Base-by-base conservation (phyloP, 2,113 vertebrate genomes). In the Trinectes maculatus region DNA sequence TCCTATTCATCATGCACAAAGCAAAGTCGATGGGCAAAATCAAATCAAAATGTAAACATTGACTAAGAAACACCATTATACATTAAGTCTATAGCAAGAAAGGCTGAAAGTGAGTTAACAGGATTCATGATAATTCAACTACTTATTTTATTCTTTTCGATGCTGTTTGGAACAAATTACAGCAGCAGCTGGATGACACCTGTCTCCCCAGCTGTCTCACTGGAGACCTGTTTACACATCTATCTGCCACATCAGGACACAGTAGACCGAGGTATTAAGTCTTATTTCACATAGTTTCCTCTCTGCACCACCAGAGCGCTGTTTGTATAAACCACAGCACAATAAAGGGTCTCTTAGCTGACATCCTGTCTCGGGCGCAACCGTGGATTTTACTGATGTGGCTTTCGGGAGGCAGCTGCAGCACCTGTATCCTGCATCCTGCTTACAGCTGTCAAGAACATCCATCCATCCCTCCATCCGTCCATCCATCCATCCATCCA, bases 351-450 rank as follows among this genome's bases (percentile, higher is more conserved):
- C 49, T 67, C 31, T 48, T 26, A 49, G 57, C 58, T 6, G 16
- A 71, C 82, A 66, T 79, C 77, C 80, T 86, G 77, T 74, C 49
- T 47, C 5, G 21, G 44, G 24, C 31, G 6, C 37, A 24, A 3
- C 22, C 16, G 28, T 16, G 44, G 52, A 74, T 59, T 12, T n/a
- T 34, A 72, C 26, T 54, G 65, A 69, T 63, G 76, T 83, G 59
- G 70, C 65, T 70, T 75, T 73, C 54, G 44, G 63, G 60, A 74
- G 66, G 64, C 68, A 73, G 63, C 39, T 63, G 46, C 37, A 62
- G 18, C 60, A 69, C 75, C 70, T 74, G 79, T 48, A 75, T 77
- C 74, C 74, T 58, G 55, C 70, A 63, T 84, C 70, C 73, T 80
- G 83, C 51, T 33, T 67, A 65, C 74, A 70, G 79, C 74, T 72